A percentile compares a stretch with the other conserved stretches of the same genome.
These are phyloP conservation scores for Drosophila subpulchrella DNA, from an alignment of 1,140 invertebrate species.

Conservation along the genomic window DNA sequence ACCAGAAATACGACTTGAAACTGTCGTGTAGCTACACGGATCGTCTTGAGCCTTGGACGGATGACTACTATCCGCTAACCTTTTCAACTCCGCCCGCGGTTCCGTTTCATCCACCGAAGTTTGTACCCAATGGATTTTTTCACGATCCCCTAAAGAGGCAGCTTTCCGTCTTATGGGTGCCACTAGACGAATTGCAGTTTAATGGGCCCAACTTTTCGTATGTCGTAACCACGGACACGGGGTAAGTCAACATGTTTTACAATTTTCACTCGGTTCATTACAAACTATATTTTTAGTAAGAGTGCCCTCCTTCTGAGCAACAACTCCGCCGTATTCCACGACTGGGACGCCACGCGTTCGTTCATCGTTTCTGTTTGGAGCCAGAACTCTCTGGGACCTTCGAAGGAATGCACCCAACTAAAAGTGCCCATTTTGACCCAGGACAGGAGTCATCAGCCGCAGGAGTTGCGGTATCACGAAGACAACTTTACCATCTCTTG, in stretches of 20 bases:
- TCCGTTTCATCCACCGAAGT: background rate
- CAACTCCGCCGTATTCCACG: background rate
- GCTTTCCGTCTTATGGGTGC: background rate
- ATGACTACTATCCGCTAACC: background rate
- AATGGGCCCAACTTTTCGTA: background rate
- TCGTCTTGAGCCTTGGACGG: background rate
- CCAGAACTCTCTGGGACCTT: background rate
- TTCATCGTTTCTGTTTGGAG: background rate
- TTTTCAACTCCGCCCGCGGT: background rate
- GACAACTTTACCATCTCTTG: constrained; percentile 7
- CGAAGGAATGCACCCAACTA: background rate
- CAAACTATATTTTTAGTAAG: constrained; percentile 1
- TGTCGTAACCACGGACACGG: background rate
- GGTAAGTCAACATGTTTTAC: background rate
- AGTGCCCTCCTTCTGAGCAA: background rate
- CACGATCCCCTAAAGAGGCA: background rate
- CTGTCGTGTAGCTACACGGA: background rate
- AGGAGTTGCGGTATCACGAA: background rate
- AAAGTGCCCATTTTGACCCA: background rate
- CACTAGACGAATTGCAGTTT: background rate
- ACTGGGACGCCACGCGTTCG: background rate
- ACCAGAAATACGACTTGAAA: background rate
- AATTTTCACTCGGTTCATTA: too few species aligned
- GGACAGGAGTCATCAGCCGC: background rate
- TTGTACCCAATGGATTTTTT: background rate